Conservation (phyloP, 2,888 invertebrate species). For the Rotaria macrura region DNA sequence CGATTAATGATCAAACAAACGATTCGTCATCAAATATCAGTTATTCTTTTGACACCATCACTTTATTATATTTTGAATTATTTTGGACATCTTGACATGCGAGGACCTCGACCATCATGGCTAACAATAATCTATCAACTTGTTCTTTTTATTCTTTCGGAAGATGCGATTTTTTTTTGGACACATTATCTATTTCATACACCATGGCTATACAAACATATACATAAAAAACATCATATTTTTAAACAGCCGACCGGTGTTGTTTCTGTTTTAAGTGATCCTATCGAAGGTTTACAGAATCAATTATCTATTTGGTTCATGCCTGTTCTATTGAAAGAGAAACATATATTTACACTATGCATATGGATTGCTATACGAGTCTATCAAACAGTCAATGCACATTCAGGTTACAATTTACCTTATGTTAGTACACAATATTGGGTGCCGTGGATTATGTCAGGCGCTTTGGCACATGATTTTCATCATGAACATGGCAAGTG, state of each 20-base stretch:
- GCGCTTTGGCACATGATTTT: constrained; percentile 7
- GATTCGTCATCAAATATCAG: constrained; percentile 17
- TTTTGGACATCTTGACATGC: background rate
- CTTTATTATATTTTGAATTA: background rate
- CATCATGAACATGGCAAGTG: constrained; percentile 17
- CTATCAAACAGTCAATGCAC: constrained; percentile 13
- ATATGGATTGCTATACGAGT: background rate
- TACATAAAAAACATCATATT: constrained; percentile 17
- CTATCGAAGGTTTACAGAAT: background rate
- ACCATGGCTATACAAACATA: background rate
- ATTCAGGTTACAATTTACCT: constrained; percentile 1
- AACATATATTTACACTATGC: constrained; percentile 15
- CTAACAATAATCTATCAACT: background rate
- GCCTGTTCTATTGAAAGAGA: background rate
- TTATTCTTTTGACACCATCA: background rate
- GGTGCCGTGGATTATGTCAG: background rate
- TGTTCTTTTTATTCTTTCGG: background rate
- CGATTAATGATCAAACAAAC: background rate
- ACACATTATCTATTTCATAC: constrained; percentile 20
- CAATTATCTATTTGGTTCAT: constrained; percentile 1
- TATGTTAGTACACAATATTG: constrained; percentile 17
- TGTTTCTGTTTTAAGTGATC: background rate
- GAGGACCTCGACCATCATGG: background rate
- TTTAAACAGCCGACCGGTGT: background rate
- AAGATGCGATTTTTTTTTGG: background rate